A percentile compares a stretch with the other conserved stretches of the same genome.
Evolutionary conservation across 2,113 vertebrate species (phyloP).

Genomic region (Quiscalus mexicanus): DNA sequence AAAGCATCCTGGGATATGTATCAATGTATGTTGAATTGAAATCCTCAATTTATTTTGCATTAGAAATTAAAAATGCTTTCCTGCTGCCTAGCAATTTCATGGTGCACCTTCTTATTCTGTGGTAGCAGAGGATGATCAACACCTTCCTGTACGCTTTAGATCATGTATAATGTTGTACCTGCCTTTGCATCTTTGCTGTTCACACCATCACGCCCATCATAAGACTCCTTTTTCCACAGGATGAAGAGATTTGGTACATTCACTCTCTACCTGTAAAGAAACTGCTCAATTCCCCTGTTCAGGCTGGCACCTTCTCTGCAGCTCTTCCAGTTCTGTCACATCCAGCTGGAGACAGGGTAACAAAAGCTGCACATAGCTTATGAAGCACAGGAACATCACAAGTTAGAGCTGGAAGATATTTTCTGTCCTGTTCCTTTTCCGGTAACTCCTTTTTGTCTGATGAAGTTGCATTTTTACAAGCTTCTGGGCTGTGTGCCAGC

Average conservation of each 20-base stretch:
- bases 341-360: not conserved
- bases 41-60: not conserved
- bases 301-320: not conserved
- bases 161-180: not conserved
- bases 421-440: not conserved
- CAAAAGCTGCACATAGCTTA: not conserved
- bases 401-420: not conserved
- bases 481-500: slow-evolving; percentile 19
- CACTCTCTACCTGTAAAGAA: not conserved
- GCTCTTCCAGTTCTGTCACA: not conserved
- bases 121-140: not conserved
- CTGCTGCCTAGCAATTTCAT: not conserved
- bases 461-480: slow-evolving; percentile 37
- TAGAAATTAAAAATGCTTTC: not conserved
- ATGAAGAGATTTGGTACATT: not conserved
- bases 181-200: not conserved
- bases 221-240: not conserved
- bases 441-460: not conserved
- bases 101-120: not conserved
- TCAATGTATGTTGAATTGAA: not conserved
- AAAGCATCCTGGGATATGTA: not conserved
- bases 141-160: not conserved
- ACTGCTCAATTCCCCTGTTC: not conserved
- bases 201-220: fast-evolving
- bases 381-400: not conserved